These are phyloP conservation scores for Lepidothrix coronata DNA, from an alignment of 2,113 vertebrate species.

Conservation along the genomic window DNA sequence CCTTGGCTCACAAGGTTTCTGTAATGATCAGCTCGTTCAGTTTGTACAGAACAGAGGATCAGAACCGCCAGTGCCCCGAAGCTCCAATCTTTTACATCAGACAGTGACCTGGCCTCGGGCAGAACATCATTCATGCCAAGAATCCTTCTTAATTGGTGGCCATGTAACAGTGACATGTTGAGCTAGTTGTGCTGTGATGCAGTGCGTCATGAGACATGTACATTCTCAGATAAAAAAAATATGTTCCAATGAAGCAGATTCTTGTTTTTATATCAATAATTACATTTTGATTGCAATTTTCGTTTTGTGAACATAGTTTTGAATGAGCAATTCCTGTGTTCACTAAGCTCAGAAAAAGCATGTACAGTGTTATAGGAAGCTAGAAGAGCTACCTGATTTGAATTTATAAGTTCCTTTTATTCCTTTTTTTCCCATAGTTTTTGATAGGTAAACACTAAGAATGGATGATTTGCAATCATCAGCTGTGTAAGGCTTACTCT, in stretches of 20 bases:
- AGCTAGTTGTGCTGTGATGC: not conserved
- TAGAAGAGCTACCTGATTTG: not conserved
- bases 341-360: not conserved
- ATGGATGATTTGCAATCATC: conserved; percentile 42
- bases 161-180: conserved; percentile 9
- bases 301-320: conserved; percentile 8
- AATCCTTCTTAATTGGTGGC: conserved; percentile 61
- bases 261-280: conserved; percentile 42
- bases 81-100: conserved; percentile 60
- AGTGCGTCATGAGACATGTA: not conserved
- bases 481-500: conserved; percentile 22
- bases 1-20: conserved; percentile 36
- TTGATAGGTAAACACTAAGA: conserved; percentile 16
- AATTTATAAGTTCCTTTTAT: not conserved
- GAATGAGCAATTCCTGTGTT: conserved; percentile 1
- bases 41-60: conserved; percentile 53
- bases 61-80: conserved; percentile 14
- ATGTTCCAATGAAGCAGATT: not conserved
- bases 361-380: not conserved
- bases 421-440: not conserved
- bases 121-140: conserved; percentile 62
- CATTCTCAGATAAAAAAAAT: conserved; percentile 17
- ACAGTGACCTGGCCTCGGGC: conserved; percentile 60
- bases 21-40: conserved; percentile 49
- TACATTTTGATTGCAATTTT: conserved; percentile 38